A percentile compares a stretch with the other conserved stretches of the same genome.
phyloP scores from a whole-genome alignment of 2,888 invertebrate species.

The Tholera decimalis region DNA sequence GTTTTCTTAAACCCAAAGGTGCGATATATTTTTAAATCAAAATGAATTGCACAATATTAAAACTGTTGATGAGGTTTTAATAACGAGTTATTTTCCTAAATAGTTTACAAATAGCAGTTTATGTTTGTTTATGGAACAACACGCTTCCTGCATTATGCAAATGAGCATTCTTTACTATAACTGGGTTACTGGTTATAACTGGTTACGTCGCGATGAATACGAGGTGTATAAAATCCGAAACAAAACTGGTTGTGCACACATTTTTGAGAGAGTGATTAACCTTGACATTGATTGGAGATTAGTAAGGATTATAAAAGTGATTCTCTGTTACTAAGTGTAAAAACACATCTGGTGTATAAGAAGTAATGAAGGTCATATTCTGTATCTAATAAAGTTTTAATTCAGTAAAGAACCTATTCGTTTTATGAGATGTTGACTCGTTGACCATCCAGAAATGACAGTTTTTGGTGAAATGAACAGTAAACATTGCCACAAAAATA shows the following conservation, averaged over 20 bases:
- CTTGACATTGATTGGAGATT: conserved; percentile 4
- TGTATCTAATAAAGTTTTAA: too few relatives aligned
- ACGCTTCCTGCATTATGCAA: not conserved
- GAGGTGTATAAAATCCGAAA: not conserved
- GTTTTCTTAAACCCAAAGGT: too few relatives aligned
- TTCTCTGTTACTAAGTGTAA: too few relatives aligned
- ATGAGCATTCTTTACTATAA: not conserved
- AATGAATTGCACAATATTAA: not conserved
- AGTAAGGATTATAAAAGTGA: not conserved
- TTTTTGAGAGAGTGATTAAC: not conserved
- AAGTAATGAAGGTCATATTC: too few relatives aligned
- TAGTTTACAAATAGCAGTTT: not conserved
- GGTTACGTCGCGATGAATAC: not conserved
- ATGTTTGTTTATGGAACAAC: too few relatives aligned
- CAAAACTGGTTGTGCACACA: conserved; percentile 1
- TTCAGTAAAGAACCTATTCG: too few relatives aligned
- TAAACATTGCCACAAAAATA: too few relatives aligned
- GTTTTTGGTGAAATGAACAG: too few relatives aligned
- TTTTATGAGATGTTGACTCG: too few relatives aligned
- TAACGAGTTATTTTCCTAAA: not conserved
- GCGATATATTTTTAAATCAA: too few relatives aligned
- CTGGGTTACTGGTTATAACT: not conserved
- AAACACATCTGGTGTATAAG: too few relatives aligned
- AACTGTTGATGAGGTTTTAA: not conserved
- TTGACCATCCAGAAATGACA: too few relatives aligned